These are phyloP conservation scores for Holothuria scabra DNA, from an alignment of 53 echinoderm and acorn worm genomes.

Conservation along the genomic window DNA sequence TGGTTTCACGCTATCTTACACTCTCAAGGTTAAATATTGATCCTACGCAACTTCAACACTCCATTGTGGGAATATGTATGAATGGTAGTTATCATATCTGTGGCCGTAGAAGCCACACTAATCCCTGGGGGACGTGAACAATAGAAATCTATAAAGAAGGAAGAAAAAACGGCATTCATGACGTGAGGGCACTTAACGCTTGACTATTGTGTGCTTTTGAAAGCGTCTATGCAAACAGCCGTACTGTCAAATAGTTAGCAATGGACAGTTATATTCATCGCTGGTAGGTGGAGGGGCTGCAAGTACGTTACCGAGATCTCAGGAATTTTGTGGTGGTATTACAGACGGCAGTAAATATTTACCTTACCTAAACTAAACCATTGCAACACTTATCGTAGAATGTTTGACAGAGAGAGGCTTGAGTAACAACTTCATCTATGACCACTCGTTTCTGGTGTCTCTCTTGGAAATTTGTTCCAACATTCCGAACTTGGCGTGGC, in stretches of 20 bases:
- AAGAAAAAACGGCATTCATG: neutral
- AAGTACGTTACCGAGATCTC: no score
- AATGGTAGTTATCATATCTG: conserved; percentile 31
- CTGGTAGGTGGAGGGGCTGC: no score
- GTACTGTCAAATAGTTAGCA: no score
- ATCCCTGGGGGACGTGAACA: conserved; percentile 20
- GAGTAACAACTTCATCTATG: no score
- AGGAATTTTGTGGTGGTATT: no score
- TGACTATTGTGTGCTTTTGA: neutral
- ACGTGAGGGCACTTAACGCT: conserved; percentile 14
- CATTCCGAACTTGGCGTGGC: no score
- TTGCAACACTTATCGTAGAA: no score
- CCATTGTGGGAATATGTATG: conserved; percentile 21
- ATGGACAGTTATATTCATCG: conserved; percentile 5
- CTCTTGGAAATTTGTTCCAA: no score
- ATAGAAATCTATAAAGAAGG: conserved; percentile 12
- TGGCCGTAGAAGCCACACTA: neutral
- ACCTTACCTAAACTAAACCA: no score
- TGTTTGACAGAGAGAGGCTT: no score
- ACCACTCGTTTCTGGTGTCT: no score
- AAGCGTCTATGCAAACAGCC: neutral
- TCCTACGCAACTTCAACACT: conserved; percentile 6
- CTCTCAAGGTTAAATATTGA: conserved; percentile 23
- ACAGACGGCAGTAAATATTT: no score
- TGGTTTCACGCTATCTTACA: conserved; percentile 5